A percentile compares a stretch with the other conserved stretches of the same genome.
phyloP scores from a whole-genome alignment of 1,140 invertebrate species.

The Drosophila nigrodunni region DNA sequence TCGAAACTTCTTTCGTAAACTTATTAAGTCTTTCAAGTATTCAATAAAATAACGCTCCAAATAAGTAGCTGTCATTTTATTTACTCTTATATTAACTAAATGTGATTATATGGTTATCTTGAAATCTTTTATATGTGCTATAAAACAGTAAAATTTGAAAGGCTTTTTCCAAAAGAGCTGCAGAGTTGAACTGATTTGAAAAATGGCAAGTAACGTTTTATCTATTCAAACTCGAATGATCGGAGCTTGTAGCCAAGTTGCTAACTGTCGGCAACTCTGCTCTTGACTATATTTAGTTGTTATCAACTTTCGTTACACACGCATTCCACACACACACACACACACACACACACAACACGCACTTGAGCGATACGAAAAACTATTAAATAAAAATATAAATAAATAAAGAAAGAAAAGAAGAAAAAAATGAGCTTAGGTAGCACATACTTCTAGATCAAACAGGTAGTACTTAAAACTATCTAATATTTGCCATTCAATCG shows the following conservation, averaged over 20 bases:
- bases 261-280: slow-evolving; percentile 16
- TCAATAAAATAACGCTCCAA: too few species aligned
- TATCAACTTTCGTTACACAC: slow-evolving; percentile 42
- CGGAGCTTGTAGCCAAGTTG: slow-evolving; percentile 36
- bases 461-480: slow-evolving; percentile 19
- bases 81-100: too few species aligned
- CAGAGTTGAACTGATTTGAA: slow-evolving; percentile 7
- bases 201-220: slow-evolving; percentile 7
- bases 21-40: too few species aligned
- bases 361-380: slow-evolving; percentile 37
- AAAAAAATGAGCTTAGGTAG: slow-evolving; percentile 17
- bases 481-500: slow-evolving; percentile 1
- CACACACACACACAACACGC: slow-evolving; percentile 18
- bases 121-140: too few species aligned
- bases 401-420: not conserved
- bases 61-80: too few species aligned
- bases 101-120: too few species aligned
- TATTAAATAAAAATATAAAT: slow-evolving; percentile 3
- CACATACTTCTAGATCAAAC: slow-evolving; percentile 2
- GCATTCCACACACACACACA: slow-evolving; percentile 30
- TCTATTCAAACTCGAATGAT: slow-evolving; percentile 27
- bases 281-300: slow-evolving; percentile 28
- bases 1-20: too few species aligned
- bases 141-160: too few species aligned
- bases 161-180: not conserved